A percentile compares a stretch with the other conserved stretches of the same genome.
phyloP scores from a whole-genome alignment of 2,888 invertebrate species.

The Acleris sparsana region DNA sequence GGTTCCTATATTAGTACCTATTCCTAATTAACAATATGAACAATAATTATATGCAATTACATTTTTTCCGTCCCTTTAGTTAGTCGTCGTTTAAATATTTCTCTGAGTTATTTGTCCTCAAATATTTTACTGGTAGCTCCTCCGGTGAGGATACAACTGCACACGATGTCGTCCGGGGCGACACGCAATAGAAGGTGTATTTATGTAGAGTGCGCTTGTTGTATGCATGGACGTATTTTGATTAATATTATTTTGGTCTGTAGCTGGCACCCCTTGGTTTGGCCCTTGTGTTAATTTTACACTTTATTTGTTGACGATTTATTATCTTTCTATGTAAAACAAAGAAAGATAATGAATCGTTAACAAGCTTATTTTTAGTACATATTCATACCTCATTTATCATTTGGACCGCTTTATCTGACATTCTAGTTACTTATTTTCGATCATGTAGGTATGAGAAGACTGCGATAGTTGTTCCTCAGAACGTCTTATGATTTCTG shows the following conservation, averaged over 20 bases:
- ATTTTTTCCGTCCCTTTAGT: conserved; percentile 26
- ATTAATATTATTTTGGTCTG: conserved; percentile 62
- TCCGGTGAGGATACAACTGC: conserved; percentile 12
- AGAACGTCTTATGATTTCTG: conserved; percentile 56
- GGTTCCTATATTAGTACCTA: conserved; percentile 7
- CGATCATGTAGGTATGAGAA: conserved; percentile 50
- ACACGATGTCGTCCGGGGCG: conserved; percentile 52
- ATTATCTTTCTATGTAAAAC: conserved; percentile 47
- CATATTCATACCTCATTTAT: conserved; percentile 43
- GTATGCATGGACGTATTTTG: conserved; percentile 74
- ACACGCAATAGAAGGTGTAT: conserved; percentile 52
- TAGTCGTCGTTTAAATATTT: conserved; percentile 5
- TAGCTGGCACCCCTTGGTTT: conserved; percentile 83
- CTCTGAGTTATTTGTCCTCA: conserved; percentile 15
- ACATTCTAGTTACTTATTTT: conserved; percentile 48
- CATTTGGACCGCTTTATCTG: conserved; percentile 49
- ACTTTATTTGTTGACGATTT: conserved; percentile 50
- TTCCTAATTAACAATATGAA: conserved; percentile 17
- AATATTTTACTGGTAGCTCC: conserved; percentile 12
- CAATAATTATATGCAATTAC: conserved; percentile 5
- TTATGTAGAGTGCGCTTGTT: conserved; percentile 68
- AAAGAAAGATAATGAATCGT: conserved; percentile 48
- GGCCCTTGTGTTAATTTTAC: conserved; percentile 72
- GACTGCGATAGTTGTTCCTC: conserved; percentile 68
- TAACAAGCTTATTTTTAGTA: conserved; percentile 42